Conservation (phyloP, 2,888 invertebrate species). For the Parelbella ahira region DNA sequence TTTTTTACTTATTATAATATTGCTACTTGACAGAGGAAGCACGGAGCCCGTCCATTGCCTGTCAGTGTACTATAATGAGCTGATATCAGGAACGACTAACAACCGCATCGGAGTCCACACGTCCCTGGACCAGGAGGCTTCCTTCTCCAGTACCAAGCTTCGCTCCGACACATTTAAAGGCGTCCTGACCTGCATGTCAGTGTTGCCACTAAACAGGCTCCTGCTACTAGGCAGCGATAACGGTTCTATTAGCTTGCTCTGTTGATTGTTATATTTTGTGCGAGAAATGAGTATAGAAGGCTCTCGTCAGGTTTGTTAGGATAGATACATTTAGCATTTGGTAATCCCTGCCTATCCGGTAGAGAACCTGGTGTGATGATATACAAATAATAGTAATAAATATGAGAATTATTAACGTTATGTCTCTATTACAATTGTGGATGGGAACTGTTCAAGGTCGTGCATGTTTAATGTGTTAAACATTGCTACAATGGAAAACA, state of each 20-base stretch:
- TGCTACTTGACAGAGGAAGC: constrained; percentile 85
- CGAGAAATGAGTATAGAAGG: not conserved
- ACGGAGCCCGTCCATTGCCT: constrained; percentile 96
- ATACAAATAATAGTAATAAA: no score
- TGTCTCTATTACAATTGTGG: no score
- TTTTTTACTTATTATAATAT: no score
- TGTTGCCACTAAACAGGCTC: constrained; percentile 93
- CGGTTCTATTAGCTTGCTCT: constrained; percentile 90
- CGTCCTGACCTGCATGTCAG: constrained; percentile 92
- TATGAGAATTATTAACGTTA: no score
- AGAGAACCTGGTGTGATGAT: no score
- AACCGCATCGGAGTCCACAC: constrained; percentile 95
- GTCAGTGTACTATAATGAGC: constrained; percentile 87
- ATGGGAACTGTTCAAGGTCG: no score
- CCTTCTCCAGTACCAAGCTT: constrained; percentile 91
- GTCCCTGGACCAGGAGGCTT: constrained; percentile 84
- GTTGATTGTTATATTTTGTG: constrained; percentile 67
- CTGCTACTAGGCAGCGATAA: constrained; percentile 95
- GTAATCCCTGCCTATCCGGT: no score
- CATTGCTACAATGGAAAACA: no score
- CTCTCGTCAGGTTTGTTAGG: no score
- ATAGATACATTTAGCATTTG: no score
- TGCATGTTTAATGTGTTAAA: no score
- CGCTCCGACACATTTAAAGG: constrained; percentile 95
- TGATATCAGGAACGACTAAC: constrained; percentile 95